Percentiles rank a stretch among this genome's conserved stretches.
Evolutionary conservation across 2,113 vertebrate genomes (phyloP).

Genomic region (Ptyas mucosa): DNA sequence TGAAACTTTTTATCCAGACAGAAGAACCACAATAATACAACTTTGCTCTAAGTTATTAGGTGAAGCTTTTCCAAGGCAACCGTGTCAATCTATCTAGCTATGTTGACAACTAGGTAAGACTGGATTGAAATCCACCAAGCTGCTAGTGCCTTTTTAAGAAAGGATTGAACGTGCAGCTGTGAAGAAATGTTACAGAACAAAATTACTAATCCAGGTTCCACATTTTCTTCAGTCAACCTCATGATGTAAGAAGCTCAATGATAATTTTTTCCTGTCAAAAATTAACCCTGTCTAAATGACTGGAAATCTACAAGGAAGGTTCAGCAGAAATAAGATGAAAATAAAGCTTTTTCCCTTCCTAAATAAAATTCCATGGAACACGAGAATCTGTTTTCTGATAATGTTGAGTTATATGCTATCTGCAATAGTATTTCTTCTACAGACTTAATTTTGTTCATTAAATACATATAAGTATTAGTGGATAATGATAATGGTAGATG

Average conservation of each 20-base stretch:
- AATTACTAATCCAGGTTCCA: background rate
- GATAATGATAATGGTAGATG: background rate
- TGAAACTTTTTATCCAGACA: conserved; percentile 25
- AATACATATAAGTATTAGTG: background rate
- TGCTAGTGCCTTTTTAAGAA: background rate
- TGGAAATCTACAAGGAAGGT: conserved; percentile 7
- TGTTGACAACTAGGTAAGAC: background rate
- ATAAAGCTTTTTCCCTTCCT: background rate
- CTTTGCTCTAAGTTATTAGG: background rate
- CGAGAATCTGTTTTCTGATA: background rate
- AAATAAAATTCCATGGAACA: background rate
- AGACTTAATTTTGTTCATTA: background rate
- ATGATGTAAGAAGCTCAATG: conserved; percentile 5
- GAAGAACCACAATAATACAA: conserved; percentile 9
- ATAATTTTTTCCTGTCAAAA: background rate
- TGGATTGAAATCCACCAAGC: background rate
- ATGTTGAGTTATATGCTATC: background rate
- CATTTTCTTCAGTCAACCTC: background rate
- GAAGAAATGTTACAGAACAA: background rate
- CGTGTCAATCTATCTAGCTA: background rate
- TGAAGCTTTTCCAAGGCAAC: conserved; percentile 2
- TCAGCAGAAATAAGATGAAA: conserved; percentile 7
- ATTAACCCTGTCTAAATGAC: background rate
- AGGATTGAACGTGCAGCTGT: background rate
- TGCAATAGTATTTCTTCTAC: background rate